These are phyloP conservation scores for Setipinna tenuifilis DNA, from an alignment of 2,797 vertebrate species.

Conservation along the genomic window DNA sequence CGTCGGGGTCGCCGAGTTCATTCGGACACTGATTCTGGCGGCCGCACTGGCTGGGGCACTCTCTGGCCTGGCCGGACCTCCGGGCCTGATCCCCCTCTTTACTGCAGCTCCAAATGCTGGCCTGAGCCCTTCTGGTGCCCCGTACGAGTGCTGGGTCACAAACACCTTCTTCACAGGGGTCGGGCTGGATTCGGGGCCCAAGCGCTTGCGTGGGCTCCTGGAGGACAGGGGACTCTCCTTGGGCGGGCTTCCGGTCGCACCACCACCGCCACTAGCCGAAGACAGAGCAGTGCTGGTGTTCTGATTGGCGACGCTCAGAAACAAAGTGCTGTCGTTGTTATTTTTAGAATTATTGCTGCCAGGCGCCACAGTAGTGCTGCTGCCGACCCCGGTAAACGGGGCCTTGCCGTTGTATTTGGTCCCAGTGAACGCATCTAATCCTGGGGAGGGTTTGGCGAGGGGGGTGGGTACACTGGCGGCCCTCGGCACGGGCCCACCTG, in stretches of 20 bases:
- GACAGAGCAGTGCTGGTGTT: slow-evolving; percentile 76
- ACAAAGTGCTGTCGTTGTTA: slow-evolving; percentile 72
- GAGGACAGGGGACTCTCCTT: slow-evolving; percentile 80
- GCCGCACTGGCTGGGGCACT: slow-evolving; percentile 72
- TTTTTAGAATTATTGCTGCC: slow-evolving; percentile 69
- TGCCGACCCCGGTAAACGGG: slow-evolving; percentile 54
- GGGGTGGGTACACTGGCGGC: slow-evolving; percentile 78
- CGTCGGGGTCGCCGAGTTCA: slow-evolving; percentile 65
- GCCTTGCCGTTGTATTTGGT: slow-evolving; percentile 73
- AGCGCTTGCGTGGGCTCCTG: slow-evolving; percentile 89
- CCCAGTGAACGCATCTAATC: slow-evolving; percentile 72
- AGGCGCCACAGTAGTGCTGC: slow-evolving; percentile 66
- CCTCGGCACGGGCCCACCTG: slow-evolving; percentile 70
- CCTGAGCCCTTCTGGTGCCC: slow-evolving; percentile 67
- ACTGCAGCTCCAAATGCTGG: slow-evolving; percentile 55
- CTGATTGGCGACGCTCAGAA: slow-evolving; percentile 71
- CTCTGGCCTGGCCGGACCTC: slow-evolving; percentile 75
- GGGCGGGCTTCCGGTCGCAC: slow-evolving; percentile 57
- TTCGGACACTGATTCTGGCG: slow-evolving; percentile 72
- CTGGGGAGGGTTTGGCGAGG: slow-evolving; percentile 76
- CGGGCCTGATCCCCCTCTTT: slow-evolving; percentile 61
- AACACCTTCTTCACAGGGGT: slow-evolving; percentile 89
- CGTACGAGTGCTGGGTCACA: slow-evolving; percentile 76
- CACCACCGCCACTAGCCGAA: slow-evolving; percentile 65
- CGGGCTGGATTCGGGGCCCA: slow-evolving; percentile 81